Conservation (phyloP, 2,888 invertebrate species). For the Dastarcus helophoroides region DNA sequence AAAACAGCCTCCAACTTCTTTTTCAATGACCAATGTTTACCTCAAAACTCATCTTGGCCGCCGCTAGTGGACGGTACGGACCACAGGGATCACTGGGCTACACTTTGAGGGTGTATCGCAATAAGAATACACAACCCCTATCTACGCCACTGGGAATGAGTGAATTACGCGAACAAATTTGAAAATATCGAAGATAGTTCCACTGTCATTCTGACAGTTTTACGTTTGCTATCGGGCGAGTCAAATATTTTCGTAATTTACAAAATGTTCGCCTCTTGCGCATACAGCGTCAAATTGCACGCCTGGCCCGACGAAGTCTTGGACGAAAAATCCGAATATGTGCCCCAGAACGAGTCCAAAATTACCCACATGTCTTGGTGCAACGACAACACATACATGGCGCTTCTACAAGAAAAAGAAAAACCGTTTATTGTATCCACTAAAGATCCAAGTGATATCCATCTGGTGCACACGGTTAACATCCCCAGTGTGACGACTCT, state of each 20-base stretch:
- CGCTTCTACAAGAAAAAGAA: slow-evolving; percentile 23
- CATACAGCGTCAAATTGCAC: slow-evolving; percentile 23
- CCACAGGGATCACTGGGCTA: too few relatives aligned
- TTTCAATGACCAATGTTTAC: too few relatives aligned
- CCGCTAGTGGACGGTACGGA: too few relatives aligned
- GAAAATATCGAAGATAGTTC: too few relatives aligned
- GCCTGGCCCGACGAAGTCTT: slow-evolving; percentile 15
- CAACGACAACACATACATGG: slow-evolving; percentile 29
- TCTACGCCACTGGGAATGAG: too few relatives aligned
- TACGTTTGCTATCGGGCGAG: too few relatives aligned
- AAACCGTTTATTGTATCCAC: slow-evolving; percentile 27
- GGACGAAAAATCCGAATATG: slow-evolving; percentile 18
- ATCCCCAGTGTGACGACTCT: slow-evolving; percentile 21
- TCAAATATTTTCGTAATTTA: slow-evolving; percentile 3
- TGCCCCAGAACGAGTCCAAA: slow-evolving; percentile 15
- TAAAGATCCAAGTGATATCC: slow-evolving; percentile 23
- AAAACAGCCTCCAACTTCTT: too few relatives aligned
- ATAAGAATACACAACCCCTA: too few relatives aligned
- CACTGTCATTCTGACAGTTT: too few relatives aligned
- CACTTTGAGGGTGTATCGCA: too few relatives aligned
- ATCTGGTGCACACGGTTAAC: slow-evolving; percentile 26
- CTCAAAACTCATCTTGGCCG: too few relatives aligned
- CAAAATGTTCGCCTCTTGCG: slow-evolving; percentile 26
- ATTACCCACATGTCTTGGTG: slow-evolving; percentile 26
- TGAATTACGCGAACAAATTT: too few relatives aligned